A percentile compares a stretch with the other conserved stretches of the same genome.
These are phyloP conservation scores for Hydra vulgaris DNA, from an alignment of 30 jellyfish, hydroid and myxozoan genomes.

Conservation along the genomic window DNA sequence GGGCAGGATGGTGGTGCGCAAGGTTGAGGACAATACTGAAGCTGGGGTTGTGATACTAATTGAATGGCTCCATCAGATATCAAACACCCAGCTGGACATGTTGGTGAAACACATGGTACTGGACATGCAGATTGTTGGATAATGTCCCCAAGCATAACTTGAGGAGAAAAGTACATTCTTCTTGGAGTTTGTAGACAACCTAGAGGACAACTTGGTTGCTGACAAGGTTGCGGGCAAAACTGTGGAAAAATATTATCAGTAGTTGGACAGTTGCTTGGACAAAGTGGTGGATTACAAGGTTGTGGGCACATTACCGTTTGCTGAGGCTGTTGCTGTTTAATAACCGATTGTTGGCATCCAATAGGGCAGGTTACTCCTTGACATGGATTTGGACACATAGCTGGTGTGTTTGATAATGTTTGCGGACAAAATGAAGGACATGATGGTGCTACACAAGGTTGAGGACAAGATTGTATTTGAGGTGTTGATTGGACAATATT, in stretches of 20 bases:
- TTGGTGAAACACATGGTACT: constrained; percentile 19
- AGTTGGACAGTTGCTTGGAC: constrained; percentile 19
- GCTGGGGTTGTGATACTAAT: background rate
- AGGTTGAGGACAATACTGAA: constrained; percentile 32
- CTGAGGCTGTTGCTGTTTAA: background rate
- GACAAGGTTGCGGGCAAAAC: constrained; percentile 46
- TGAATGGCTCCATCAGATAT: constrained; percentile 1
- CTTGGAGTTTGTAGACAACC: constrained; percentile 25
- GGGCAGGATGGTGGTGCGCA: constrained; percentile 34
- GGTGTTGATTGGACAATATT: constrained; percentile 1
- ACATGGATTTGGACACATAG: constrained; percentile 30
- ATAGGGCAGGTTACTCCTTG: constrained; percentile 21
- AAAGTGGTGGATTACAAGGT: constrained; percentile 30
- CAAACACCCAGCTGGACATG: constrained; percentile 19
- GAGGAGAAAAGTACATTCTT: constrained; percentile 8
- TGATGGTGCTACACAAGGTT: constrained; percentile 36
- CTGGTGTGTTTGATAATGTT: background rate
- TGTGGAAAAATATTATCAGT: background rate
- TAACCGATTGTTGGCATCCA: constrained; percentile 16
- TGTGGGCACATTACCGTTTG: constrained; percentile 27
- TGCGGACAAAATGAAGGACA: constrained; percentile 21
- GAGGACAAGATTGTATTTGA: constrained; percentile 21
- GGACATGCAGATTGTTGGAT: constrained; percentile 37
- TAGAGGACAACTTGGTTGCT: constrained; percentile 23
- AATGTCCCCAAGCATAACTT: constrained; percentile 12